Base-by-base conservation (phyloP, 1,140 invertebrate species). In the Platyscapa corneri region DNA sequence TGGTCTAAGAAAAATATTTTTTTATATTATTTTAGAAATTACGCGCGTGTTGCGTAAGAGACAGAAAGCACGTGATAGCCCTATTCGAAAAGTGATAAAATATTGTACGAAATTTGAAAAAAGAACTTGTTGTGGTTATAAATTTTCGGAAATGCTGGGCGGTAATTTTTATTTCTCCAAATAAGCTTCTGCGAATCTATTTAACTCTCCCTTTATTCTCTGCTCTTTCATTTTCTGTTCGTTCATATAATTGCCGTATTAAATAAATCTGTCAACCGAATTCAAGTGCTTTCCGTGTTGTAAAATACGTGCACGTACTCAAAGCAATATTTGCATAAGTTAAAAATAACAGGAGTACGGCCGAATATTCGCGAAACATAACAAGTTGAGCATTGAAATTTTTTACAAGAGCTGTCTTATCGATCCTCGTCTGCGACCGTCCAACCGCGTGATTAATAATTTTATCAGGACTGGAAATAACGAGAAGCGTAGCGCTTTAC, bases 261-360 rank as follows among this genome's bases (percentile, higher is more conserved):
- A 79, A 64, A 79, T 79, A 34, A 64, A 81, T 81, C 39, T 70
- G 79, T 56, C 34, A 82, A 75, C 42, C 75, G 8, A 60, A 75
- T 60, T 39, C 23, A 34, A 60, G 34, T 37, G 23, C 16, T 27
- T 34, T 12, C 49, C 32, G 30, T 6, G 10, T 32, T 34, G 16
- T 42, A 60, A 32, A 46, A 32, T 2, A 46, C 14, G 64, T 60
- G 56, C 18, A 42, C 37, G 20, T 18, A 42, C n/a, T 12, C 60
- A 37, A 32, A 32, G 77, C 27, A 42, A 42, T 23, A 75, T 60
- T 60, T 60, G 27, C 81, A 60, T 75, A 32, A 20, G 32, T 75
- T 70, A 60, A 60, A 82, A 82, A 75, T 53, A 82, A 67, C 30
- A 49, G 10, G 16, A n/a, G 53, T 32, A 32, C 20, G 74, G 3